Base-by-base conservation (phyloP, 2,888 invertebrate genomes). In the Incurvaria masculella region DNA sequence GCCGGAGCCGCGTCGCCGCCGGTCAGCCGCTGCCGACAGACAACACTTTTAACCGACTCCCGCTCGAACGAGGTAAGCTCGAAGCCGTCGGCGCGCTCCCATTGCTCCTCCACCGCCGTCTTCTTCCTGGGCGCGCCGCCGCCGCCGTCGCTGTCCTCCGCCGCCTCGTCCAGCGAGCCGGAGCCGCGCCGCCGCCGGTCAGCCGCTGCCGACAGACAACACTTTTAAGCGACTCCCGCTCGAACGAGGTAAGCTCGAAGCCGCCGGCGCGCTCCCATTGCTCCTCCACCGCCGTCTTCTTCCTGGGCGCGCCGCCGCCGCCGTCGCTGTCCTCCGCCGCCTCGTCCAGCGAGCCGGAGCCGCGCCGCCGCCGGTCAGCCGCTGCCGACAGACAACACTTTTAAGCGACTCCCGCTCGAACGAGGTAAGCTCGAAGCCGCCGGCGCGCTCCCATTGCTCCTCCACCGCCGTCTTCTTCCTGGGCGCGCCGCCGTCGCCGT, bases 21-120 rank as follows among this genome's bases (percentile, higher is more conserved):
- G n/a, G n/a, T n/a, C n/a, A n/a, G n/a, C n/a, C n/a, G n/a, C n/a
- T n/a, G n/a, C n/a, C n/a, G n/a, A n/a, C n/a, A n/a, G n/a, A n/a
- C n/a, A n/a, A n/a, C n/a, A n/a, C n/a, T n/a, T n/a, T n/a, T n/a
- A n/a, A n/a, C n/a, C n/a, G n/a, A n/a, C n/a, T n/a, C n/a, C n/a
- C 95, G 95, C 64, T 95, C 95, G 44, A 95, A 94, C 6, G 94
- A 93, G 11, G 94, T 95, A 55, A 95, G 81, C 65, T 95, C 95
- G 69, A 95, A 95, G 55, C 91, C 90, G 51, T 89, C 90, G 56
- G 91, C 89, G 59, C 91, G 86, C 65, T 94, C 94, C 93, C 93
- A 94, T 63, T 93, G 92, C 60, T 94, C 94, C 61, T 94, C 94
- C 58, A 94, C 93, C 18, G 85, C 86, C 0, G 94, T 93, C 69